These are phyloP conservation scores for Eudasyphora cyanicolor DNA, from an alignment of 2,888 invertebrate genomes.

Conservation along the genomic window DNA sequence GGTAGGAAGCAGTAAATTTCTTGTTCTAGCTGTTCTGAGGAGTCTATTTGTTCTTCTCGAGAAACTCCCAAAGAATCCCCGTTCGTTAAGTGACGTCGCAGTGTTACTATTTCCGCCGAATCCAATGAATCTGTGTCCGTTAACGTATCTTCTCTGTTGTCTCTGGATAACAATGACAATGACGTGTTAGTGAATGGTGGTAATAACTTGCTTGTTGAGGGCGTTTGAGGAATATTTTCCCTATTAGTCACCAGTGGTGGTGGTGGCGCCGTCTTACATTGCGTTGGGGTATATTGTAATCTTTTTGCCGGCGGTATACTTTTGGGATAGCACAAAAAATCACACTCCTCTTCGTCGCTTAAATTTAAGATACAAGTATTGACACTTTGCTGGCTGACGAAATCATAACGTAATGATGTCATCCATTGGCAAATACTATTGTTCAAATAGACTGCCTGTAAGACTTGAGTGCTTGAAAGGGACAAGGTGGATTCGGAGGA, in stretches of 20 bases:
- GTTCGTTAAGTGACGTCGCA: conserved; percentile 42
- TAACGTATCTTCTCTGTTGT: not conserved
- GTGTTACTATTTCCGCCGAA: conserved; percentile 52
- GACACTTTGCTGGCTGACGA: conserved; percentile 71
- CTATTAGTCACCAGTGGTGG: conserved; percentile 52
- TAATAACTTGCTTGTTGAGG: not conserved
- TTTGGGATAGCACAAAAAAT: conserved; percentile 73
- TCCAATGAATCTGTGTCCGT: not conserved
- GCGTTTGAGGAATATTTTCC: conserved; percentile 23
- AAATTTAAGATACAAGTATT: conserved; percentile 7
- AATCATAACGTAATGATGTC: conserved; percentile 75
- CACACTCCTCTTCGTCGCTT: conserved; percentile 69
- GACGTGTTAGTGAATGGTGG: not conserved
- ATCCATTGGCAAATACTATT: conserved; percentile 78
- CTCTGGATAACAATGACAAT: not conserved
- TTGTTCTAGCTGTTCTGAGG: conserved; percentile 15
- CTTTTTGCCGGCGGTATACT: conserved; percentile 75
- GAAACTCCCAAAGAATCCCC: conserved; percentile 34
- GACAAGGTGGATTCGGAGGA: not conserved
- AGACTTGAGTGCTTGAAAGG: not conserved
- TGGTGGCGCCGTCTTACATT: conserved; percentile 8
- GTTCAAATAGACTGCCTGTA: conserved; percentile 69
- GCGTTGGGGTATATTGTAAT: conserved; percentile 44
- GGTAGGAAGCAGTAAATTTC: not conserved
- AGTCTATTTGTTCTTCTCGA: conserved; percentile 22